Evolutionary conservation across 1,140 invertebrate genomes (phyloP), one percentile per base, ranked within the genome.

Genomic region (Medauroidea extradentata): DNA sequence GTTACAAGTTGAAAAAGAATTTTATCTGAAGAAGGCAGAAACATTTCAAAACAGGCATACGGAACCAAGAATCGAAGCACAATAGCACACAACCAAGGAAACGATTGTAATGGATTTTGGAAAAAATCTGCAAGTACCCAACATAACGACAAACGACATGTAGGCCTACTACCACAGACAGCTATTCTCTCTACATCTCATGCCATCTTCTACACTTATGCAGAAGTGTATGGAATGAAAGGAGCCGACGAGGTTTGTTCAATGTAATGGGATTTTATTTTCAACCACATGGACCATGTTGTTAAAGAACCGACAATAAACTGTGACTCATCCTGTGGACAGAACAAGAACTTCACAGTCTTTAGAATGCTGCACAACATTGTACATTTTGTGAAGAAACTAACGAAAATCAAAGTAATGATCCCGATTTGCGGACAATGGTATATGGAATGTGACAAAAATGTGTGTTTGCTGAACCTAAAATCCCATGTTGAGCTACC

Each of bases 401-500:
- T 38, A 14, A 41, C 29, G 3, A 54, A 54, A 39, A 23, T 14
- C 14, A 38, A 24, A 54, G 42, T 16, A 16, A 54, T 23, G 19
- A 21, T 54, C 18, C 34, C 5, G 25, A 41, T 54, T 54, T 43
- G 34, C 34, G 29, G 14, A 39, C 19, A 54, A 7, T 39, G 5
- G 52, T 41, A 16, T 39, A 27, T 34, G 11, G 29, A 34, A 34
- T 34, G 11, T 34, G 29, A 34, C 11, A 34, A 34, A 34, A 29
- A 41, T 23, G 42, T 55, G 41, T 44, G 58, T 14, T 27, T 60
- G 16, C 19, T 60, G 9, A 55, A 60, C n/a, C 38, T 38, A 34
- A 60, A 60, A 60, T 24, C 58, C 16, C 13, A 19, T 46, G 52
- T 55, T n/a, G 51, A 60, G 42, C 24, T 59, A n/a, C 57, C 57